phyloP scores from a whole-genome alignment of 2,888 invertebrate genomes.

The Mimachlamys varia region DNA sequence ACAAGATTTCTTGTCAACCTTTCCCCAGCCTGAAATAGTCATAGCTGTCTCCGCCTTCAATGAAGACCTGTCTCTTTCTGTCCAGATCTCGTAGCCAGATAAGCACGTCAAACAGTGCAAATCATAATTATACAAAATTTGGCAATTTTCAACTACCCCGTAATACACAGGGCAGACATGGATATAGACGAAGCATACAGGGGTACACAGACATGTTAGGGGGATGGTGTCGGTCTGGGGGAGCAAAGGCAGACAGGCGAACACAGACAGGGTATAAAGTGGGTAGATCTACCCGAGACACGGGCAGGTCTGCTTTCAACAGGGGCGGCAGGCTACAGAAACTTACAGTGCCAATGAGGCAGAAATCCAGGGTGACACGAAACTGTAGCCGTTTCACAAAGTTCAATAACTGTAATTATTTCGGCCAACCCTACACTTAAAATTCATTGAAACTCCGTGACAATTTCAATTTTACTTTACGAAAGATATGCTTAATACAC shows the following conservation, averaged over 20 bases:
- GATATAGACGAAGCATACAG: not conserved
- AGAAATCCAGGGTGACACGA: not conserved
- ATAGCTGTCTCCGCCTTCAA: not conserved
- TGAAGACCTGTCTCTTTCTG: not conserved
- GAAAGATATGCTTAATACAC: too few species aligned
- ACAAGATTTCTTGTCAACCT: not conserved
- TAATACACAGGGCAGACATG: constrained; percentile 2
- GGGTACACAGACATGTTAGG: not conserved
- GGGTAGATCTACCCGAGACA: not conserved
- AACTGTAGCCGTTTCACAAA: not conserved
- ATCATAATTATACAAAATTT: not conserved
- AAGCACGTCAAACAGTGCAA: constrained; percentile 7
- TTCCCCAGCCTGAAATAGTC: not conserved
- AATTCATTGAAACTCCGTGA: not conserved
- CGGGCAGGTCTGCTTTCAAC: not conserved
- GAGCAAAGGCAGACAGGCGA: not conserved
- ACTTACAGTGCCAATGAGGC: not conserved
- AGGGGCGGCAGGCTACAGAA: not conserved
- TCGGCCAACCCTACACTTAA: not conserved
- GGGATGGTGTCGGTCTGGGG: not conserved
- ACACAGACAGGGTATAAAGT: not conserved
- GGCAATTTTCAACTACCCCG: constrained; percentile 1
- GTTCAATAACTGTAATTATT: not conserved
- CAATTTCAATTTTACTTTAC: too few species aligned
- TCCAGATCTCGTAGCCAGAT: constrained; percentile 29